phyloP scores from a whole-genome alignment of 2,888 invertebrate genomes.

The Noctua janthe region DNA sequence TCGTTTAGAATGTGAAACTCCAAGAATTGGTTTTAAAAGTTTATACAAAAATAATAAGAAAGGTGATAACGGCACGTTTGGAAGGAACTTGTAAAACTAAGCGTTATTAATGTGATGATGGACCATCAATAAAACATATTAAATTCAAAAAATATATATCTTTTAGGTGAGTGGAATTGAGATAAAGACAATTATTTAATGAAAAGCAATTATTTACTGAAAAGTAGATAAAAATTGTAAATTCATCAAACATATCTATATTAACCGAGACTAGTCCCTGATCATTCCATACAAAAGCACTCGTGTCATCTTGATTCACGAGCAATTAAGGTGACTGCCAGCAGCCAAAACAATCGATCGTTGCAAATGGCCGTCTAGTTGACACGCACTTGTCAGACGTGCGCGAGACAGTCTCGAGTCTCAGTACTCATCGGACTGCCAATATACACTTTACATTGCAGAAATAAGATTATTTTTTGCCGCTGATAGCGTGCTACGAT shows the following conservation, averaged over 20 bases:
- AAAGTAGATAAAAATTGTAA: conserved; percentile 1
- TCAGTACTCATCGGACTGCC: conserved; percentile 41
- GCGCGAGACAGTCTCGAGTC: conserved; percentile 63
- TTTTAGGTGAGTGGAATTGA: background rate
- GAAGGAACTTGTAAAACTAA: too few species aligned
- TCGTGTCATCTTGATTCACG: conserved; percentile 87
- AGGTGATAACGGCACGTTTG: background rate
- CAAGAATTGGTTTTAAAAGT: background rate
- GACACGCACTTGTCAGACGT: conserved; percentile 74
- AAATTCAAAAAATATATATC: background rate
- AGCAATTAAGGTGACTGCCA: conserved; percentile 88
- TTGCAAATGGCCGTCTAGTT: conserved; percentile 84
- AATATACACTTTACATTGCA: conserved; percentile 50
- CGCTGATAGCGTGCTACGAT: conserved; percentile 32
- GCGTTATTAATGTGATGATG: background rate
- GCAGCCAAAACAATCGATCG: conserved; percentile 90
- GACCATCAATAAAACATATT: background rate
- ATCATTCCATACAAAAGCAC: conserved; percentile 76
- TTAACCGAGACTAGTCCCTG: conserved; percentile 50
- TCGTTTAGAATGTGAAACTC: background rate
- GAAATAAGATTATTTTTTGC: conserved; percentile 53
- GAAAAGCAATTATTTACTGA: background rate
- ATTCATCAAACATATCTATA: conserved; percentile 30
- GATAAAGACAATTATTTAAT: background rate
- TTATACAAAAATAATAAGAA: background rate